These are phyloP conservation scores for Lepidocyrtoides sp. DNA, from an alignment of 2,888 invertebrate genomes.

Conservation along the genomic window DNA sequence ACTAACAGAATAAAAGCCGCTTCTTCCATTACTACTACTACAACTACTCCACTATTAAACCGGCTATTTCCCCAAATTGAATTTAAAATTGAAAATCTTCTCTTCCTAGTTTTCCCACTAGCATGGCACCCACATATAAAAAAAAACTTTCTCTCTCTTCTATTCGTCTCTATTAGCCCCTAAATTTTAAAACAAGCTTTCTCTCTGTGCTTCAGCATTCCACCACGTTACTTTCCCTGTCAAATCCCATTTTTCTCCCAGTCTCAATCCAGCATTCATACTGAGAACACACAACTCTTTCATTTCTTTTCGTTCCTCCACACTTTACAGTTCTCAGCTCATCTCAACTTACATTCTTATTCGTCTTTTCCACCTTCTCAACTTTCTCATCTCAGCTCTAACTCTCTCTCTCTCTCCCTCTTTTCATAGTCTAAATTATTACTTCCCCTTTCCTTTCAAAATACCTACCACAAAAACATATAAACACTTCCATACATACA, in stretches of 20 bases:
- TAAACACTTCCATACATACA: no score
- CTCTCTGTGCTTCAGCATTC: neutral
- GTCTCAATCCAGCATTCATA: slow-evolving; percentile 33
- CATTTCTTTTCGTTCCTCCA: neutral
- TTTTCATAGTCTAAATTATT: neutral
- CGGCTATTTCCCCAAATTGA: neutral
- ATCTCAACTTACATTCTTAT: neutral
- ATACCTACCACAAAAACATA: no score
- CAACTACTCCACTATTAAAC: no score
- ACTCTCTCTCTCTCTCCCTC: neutral
- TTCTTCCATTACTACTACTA: neutral
- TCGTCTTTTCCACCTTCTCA: neutral
- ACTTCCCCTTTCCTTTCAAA: no score
- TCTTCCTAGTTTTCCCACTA: no score
- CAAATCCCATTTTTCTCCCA: neutral
- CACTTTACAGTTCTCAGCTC: neutral
- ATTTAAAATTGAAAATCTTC: neutral
- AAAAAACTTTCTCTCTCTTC: no score
- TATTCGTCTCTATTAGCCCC: neutral
- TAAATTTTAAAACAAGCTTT: neutral
- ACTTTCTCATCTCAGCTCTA: neutral
- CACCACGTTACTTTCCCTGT: slow-evolving; percentile 15
- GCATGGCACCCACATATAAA: no score
- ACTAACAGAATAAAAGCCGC: neutral
- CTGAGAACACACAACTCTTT: no score